Base-by-base conservation (phyloP, 2,888 invertebrate genomes). In the Alsophila aescularia region DNA sequence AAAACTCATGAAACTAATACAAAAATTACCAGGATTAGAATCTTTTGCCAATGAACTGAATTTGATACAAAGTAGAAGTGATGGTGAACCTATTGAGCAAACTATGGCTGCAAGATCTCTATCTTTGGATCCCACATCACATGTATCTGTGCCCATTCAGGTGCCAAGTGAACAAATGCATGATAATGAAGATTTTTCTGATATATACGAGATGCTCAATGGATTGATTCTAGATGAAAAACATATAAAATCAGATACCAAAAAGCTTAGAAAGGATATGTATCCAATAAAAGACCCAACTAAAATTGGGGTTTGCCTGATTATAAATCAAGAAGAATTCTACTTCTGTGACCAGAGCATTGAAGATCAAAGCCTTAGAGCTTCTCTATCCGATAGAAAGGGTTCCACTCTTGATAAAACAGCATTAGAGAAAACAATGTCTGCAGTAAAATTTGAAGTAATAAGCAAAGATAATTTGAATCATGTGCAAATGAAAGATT, bases 281-380 rank as follows among this genome's bases (percentile, higher is more conserved):
- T 91, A 89, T 70, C 56, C 67, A 50, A 89, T 91, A 21, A 83
- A 80, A 59, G 80, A 86, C 58, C 66, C 70, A n/a, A 69, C 79
- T 9, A 77, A 79, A 58, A 58, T 89, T 56, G 91, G 91, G 27
- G 64, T 90, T 5, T 90, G 90, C 63, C 77, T 85, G 29, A 86
- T 91, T 42, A 85, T 91, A 54, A 91, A 90, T 66, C 86, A 88
- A 66, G 88, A 88, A 69, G 75, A 79, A 21, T 90, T 90, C 67
- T 71, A 87, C 61, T 81, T 86, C 32, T 85, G 89, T 12, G 85
- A 73, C 49, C 58, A 75, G 39, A 90, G 85, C 52, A 81, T 89
- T 44, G 73, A 81, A 54, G 63, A 67, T 37, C 55, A 62, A 15
- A 64, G 59, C 6, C 62, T 74, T 34, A 58, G 48, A 31, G 67